Percentiles rank a stretch among this genome's conserved stretches.
Conservation (phyloP, 2,888 invertebrate species). For the Xestia ashworthii region DNA sequence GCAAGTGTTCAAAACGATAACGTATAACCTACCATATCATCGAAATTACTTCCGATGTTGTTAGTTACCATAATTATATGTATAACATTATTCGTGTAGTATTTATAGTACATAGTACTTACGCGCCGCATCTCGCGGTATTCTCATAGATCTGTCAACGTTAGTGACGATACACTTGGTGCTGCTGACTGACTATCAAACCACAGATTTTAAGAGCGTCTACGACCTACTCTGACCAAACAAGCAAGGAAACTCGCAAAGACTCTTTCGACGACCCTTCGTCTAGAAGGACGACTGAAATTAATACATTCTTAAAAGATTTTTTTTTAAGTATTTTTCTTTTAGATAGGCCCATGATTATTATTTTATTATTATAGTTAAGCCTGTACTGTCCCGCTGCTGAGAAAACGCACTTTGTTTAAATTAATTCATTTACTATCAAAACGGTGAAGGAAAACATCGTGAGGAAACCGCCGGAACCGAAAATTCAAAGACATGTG, state of each 20-base stretch:
- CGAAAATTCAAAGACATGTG: too few species aligned
- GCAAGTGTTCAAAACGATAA: constrained; percentile 64
- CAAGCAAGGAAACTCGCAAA: not conserved
- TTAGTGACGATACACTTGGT: constrained; percentile 62
- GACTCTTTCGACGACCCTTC: not conserved
- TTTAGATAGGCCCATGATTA: not conserved
- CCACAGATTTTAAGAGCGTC: not conserved
- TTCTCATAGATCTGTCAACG: constrained; percentile 76
- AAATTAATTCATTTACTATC: not conserved
- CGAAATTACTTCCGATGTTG: constrained; percentile 65
- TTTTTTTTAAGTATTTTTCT: not conserved
- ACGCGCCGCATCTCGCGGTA: constrained; percentile 69
- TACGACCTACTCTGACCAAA: not conserved
- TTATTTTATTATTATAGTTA: not conserved
- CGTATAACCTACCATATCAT: constrained; percentile 65
- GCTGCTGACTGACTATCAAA: constrained; percentile 3
- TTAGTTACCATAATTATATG: constrained; percentile 67
- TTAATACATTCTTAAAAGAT: not conserved
- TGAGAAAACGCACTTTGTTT: not conserved
- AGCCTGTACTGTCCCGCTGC: not conserved
- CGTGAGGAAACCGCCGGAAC: not conserved
- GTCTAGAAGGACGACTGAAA: not conserved
- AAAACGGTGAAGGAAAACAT: constrained; percentile 1
- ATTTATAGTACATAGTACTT: constrained; percentile 67
- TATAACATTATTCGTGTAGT: constrained; percentile 60